Evolutionary conservation across 1,140 invertebrate species (phyloP), one percentile per base, ranked within the genome.

Genomic region (Apocrypta bakeri): DNA sequence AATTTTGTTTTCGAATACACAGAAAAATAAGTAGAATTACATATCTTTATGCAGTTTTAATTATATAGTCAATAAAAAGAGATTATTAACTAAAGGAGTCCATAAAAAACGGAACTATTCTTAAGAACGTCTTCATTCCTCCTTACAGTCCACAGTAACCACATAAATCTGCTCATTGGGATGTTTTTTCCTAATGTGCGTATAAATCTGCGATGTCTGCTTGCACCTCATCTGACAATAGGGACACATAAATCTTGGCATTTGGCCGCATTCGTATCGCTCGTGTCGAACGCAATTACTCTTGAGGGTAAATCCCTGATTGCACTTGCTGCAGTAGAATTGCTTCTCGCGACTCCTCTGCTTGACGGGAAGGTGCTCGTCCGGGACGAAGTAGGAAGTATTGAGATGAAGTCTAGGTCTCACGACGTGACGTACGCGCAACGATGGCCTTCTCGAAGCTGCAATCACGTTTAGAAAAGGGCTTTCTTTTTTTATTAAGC

Each of bases 231-330:
- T 87, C n/a, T 87, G 75, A 82, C 93, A 93, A 79, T 90, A 86
- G 8, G 90, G 91, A 83, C 93, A 94, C 72, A 92, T 90, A 83
- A 93, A 92, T 84, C 91, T 88, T 9, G 93, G 93, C 78, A 93
- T 92, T 12, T 93, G 90, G 9, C 93, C 93, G 78, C 93, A 93
- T 83, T 93, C 91, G 37, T 87, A 87, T 64, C 85, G 84, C 74
- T 86, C 82, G 66, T 87, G 86, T 0, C 86, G 85, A n/a, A 85
- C 86, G n/a, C 85, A 83, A 48, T 87, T 87, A 27, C 85, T 84
- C 12, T 86, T 87, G 12, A 84, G 82, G 2, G 84, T 87, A 64
- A 87, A 87, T 12, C 86, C 86, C 24, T 85, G 85, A 11, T 83
- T 83, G 31, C 86, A 87, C 40, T 85, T 87, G 7, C 80, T 82